A percentile compares a stretch with the other conserved stretches of the same genome.
These are phyloP conservation scores for Trissolcus japonicus DNA, from an alignment of 2,888 invertebrate genomes.

Conservation along the genomic window DNA sequence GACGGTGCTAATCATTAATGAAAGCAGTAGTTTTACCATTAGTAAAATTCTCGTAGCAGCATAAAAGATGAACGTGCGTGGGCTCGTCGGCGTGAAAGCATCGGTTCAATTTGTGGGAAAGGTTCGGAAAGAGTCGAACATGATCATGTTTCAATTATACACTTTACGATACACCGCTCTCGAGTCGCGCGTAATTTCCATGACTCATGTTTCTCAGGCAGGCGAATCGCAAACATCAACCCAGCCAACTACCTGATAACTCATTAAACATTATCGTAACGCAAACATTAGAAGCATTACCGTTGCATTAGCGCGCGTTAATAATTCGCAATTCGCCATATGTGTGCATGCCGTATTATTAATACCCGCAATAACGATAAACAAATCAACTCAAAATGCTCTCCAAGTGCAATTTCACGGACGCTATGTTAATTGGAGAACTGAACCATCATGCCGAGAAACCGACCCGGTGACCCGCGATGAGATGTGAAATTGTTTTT, in stretches of 20 bases:
- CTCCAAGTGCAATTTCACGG: too few species aligned
- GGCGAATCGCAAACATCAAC: conserved; percentile 20
- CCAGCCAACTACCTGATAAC: conserved; percentile 2
- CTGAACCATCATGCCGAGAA: not conserved
- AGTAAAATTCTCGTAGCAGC: conserved; percentile 1
- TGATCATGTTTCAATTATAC: conserved; percentile 33
- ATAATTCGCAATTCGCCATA: conserved; percentile 3
- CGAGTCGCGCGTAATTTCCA: conserved; percentile 14
- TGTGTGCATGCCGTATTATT: not conserved
- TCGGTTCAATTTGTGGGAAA: conserved; percentile 20
- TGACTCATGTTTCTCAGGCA: conserved; percentile 7
- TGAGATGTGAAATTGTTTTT: conserved; percentile 12
- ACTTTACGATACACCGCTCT: conserved; percentile 14
- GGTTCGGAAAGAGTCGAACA: conserved; percentile 20
- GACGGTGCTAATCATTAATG: conserved; percentile 2
- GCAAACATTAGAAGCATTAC: conserved; percentile 23
- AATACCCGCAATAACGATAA: conserved; percentile 7
- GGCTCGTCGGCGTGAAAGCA: conserved; percentile 23
- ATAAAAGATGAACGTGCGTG: conserved; percentile 17
- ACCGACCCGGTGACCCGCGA: not conserved
- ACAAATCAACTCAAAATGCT: conserved; percentile 7
- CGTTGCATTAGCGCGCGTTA: conserved; percentile 10
- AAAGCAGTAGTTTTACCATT: conserved; percentile 7
- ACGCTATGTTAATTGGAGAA: not conserved
- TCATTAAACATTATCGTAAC: conserved; percentile 21